phyloP scores from a whole-genome alignment of 2,113 vertebrate genomes.

The Chaetodon auriga region DNA sequence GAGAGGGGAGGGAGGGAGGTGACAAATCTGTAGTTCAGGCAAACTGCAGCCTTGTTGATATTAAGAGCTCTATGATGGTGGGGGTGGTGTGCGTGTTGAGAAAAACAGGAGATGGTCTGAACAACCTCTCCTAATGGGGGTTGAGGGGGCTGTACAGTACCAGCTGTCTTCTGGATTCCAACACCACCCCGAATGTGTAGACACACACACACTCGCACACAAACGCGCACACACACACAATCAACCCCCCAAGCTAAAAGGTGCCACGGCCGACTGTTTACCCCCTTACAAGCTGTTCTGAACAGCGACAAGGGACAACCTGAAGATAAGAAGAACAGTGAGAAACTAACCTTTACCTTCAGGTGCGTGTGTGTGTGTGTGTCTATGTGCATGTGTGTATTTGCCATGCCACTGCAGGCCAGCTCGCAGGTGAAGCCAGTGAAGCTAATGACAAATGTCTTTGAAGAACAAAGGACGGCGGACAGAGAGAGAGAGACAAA shows the following conservation, averaged over 20 bases:
- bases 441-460: conserved; percentile 66
- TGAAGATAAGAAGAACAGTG: conserved; percentile 19
- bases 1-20: conserved; percentile 30
- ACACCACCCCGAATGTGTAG: background rate
- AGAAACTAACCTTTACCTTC: conserved; percentile 37
- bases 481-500: conserved; percentile 36
- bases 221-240: conserved; percentile 19
- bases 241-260: conserved; percentile 33
- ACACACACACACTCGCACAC: conserved; percentile 10
- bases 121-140: conserved; percentile 48
- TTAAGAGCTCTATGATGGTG: conserved; percentile 26
- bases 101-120: conserved; percentile 57
- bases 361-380: conserved; percentile 19
- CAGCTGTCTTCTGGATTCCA: conserved; percentile 70
- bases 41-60: conserved; percentile 64
- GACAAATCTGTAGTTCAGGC: conserved; percentile 54
- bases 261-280: conserved; percentile 36
- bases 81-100: conserved; percentile 22
- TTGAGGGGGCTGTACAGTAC: conserved; percentile 48
- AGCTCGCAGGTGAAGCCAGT: conserved; percentile 49
- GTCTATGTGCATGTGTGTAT: background rate
- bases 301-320: conserved; percentile 25
- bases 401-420: conserved; percentile 2
- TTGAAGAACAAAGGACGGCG: conserved; percentile 67
- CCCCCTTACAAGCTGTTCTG: conserved; percentile 38